Conservation (phyloP, 2,797 vertebrate genomes). For the Delichon dasypus region DNA sequence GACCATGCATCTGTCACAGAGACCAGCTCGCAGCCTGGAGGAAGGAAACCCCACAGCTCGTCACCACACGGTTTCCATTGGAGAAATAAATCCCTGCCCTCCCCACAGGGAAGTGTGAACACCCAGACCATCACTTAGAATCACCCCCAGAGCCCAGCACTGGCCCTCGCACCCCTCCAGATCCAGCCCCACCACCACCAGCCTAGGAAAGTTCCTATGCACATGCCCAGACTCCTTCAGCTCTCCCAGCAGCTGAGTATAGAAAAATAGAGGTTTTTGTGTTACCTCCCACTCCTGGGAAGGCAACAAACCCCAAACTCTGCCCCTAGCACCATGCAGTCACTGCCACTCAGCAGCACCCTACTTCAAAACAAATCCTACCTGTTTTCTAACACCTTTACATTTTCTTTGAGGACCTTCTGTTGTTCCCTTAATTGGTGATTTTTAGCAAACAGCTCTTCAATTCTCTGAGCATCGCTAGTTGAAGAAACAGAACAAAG, state of each 20-base stretch:
- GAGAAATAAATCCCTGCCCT: not conserved
- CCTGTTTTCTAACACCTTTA: conserved; percentile 95
- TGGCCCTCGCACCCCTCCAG: not conserved
- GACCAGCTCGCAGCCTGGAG: conserved; percentile 88
- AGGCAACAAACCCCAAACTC: not conserved
- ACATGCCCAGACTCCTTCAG: fast-evolving
- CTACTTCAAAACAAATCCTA: conserved; percentile 35
- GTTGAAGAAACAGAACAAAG: not conserved
- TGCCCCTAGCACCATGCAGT: too few species aligned
- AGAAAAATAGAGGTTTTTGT: not conserved
- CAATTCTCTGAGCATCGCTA: conserved; percentile 90
- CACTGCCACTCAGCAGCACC: fast-evolving
- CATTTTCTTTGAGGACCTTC: conserved; percentile 89
- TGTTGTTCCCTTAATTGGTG: conserved; percentile 94
- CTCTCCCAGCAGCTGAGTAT: not conserved
- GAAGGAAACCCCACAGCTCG: not conserved
- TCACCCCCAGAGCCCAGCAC: not conserved
- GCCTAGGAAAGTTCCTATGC: not conserved
- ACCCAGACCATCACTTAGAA: fast-evolving
- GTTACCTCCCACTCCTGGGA: not conserved
- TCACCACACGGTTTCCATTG: fast-evolving
- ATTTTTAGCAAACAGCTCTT: conserved; percentile 93
- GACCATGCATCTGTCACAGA: conserved; percentile 95
- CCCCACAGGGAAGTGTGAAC: fast-evolving
- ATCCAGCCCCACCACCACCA: not conserved